Evolutionary conservation across 2,888 invertebrate species (phyloP).

Genomic region (Anticlea derivata): DNA sequence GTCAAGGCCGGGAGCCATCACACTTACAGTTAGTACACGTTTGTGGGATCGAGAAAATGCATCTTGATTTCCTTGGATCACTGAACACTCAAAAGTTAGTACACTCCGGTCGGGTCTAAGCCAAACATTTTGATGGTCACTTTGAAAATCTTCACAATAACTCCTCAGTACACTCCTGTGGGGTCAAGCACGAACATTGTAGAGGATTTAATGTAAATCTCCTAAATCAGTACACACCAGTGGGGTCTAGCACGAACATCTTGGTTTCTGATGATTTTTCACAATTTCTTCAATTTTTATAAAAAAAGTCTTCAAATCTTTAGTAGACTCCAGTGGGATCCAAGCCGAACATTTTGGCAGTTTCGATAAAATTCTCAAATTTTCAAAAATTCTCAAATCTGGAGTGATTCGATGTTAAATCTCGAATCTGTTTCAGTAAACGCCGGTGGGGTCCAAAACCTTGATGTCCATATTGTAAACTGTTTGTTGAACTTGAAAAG

Average conservation of each 20-base stretch:
- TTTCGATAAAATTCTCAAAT: conserved; percentile 29
- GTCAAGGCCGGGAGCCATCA: conserved; percentile 64
- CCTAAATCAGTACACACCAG: conserved; percentile 62
- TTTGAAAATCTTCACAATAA: conserved; percentile 40
- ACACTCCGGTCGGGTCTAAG: conserved; percentile 60
- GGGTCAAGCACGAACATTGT: conserved; percentile 76
- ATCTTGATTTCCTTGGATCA: conserved; percentile 43
- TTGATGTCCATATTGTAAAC: conserved; percentile 70
- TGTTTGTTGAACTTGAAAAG: conserved; percentile 57
- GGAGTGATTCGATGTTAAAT: conserved; percentile 26
- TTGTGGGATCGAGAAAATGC: conserved; percentile 57
- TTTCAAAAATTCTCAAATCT: conserved; percentile 36
- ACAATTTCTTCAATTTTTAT: too few species aligned
- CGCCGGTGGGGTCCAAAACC: conserved; percentile 78
- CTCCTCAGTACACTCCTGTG: conserved; percentile 72
- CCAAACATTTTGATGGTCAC: conserved; percentile 58
- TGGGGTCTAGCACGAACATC: conserved; percentile 72
- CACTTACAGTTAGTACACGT: conserved; percentile 58
- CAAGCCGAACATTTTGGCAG: conserved; percentile 61
- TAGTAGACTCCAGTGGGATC: conserved; percentile 76
- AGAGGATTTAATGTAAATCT: conserved; percentile 35
- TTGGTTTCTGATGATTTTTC: conserved; percentile 43
- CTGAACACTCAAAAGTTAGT: conserved; percentile 54
- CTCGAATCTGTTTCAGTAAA: conserved; percentile 59
- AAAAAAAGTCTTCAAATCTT: conserved; percentile 36